Evolutionary conservation across 2,113 vertebrate species (phyloP), one percentile per base, ranked within the genome.

Genomic region (Hippocampus abdominalis): DNA sequence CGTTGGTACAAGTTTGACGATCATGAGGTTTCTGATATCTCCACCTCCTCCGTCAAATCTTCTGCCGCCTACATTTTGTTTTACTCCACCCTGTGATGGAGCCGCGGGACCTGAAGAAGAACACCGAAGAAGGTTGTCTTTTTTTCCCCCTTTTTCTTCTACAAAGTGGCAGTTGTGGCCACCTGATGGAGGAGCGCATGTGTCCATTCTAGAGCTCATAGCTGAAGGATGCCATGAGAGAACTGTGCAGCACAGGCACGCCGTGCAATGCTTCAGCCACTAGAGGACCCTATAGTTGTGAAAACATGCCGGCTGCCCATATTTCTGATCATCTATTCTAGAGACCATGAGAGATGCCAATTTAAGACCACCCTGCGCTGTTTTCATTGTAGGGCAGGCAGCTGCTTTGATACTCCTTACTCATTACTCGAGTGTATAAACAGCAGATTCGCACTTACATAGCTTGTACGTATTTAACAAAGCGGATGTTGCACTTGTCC

Each of bases 1-100:
- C 93, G 94, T 72, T 99, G 97, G 97, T 96, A 90, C 82, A 99
- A 98, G 83, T 99, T 98, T n/a, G 97, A 99, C 6, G 97, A 99
- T 82, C 96, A 98, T 0, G 97, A 99, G 83, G 97, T 99, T 23
- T 94, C 94, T 0, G 96, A 98, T 0, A 94, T 99, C 76, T 95
- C 95, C 0, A 79, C 94, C 6, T 93, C 95, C 8, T 92, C 95
- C 0, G 96, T 99, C 88, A 97, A 95, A 79, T 96, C 97, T 3
- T 95, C 97, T 0, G 97, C 97, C 4, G 96, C 96, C 12, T 99
- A 99, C 83, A 99, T 99, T 86, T 94, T 99, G 81, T 99, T 99
- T 87, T 99, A 98, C 89, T 96, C 95, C 27, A 93, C 95, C 89
- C 93, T 79, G 74, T 96, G 63, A 96, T 10, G 93, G 78, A 70